Evolutionary conservation across 1,140 invertebrate species (phyloP), one percentile per base, ranked within the genome.

Genomic region (Fopius arisanus): DNA sequence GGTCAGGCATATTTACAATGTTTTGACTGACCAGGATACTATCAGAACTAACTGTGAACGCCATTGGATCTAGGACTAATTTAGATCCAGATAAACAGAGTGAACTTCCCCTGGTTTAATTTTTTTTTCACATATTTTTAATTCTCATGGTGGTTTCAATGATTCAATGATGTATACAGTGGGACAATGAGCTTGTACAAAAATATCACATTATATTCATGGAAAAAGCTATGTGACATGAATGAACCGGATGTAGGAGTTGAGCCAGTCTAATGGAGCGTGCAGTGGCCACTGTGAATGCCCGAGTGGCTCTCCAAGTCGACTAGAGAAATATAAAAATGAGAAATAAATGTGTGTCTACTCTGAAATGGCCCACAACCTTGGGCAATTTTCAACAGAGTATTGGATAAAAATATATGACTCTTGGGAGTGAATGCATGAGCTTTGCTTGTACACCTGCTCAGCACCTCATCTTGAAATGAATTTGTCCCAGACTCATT

Each of bases 51-150:
- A n/a, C n/a, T n/a, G n/a, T n/a, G n/a, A n/a, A n/a, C n/a, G n/a
- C n/a, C n/a, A n/a, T n/a, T n/a, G n/a, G n/a, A n/a, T n/a, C n/a
- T n/a, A n/a, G n/a, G n/a, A n/a, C n/a, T n/a, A n/a, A n/a, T n/a
- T n/a, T n/a, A n/a, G n/a, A n/a, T n/a, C n/a, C n/a, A n/a, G n/a
- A n/a, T n/a, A n/a, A n/a, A n/a, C n/a, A n/a, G n/a, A n/a, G n/a
- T n/a, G n/a, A n/a, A n/a, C n/a, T n/a, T n/a, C n/a, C n/a, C n/a
- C 73, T 73, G 76, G 16, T 54, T n/a, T 0, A 16, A 51, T 70
- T 74, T 79, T 74, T 70, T 70, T 16, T 75, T 59, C 73, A 63
- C 69, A 48, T 69, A 65, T 74, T 66, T 26, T 40, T 28, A 23
- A 62, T 7, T 37, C 21, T 66, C 33, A 16, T 3, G 33, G 9